Evolutionary conservation across 1,140 invertebrate genomes (phyloP), one percentile per base, ranked within the genome.

Genomic region (Heliconius nattereri): DNA sequence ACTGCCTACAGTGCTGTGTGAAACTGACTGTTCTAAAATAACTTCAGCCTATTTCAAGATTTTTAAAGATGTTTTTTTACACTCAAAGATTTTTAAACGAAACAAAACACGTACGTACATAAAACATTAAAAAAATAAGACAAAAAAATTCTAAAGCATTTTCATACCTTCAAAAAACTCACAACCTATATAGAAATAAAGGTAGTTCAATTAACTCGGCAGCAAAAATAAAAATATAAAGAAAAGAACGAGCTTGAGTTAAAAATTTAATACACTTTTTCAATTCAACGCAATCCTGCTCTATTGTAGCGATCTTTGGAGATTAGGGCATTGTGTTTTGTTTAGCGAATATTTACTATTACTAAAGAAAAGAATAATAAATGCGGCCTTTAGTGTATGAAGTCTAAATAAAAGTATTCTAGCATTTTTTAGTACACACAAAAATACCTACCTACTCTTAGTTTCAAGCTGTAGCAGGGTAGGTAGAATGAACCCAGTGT

Each of bases 181-280:
- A 29, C 60, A 29, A 29, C 60, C 23, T 66, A 23, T 26, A 16
- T 66, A 29, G 60, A 66, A 66, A 66, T 13, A 66, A 66, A 11
- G 5, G 1, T 7, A 16, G 26, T 29, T 66, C 60, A 66, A 29
- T 66, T 66, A 66, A 29, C 8, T 66, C 60, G 26, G 8, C 8
- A n/a, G 54, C 11, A 57, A 5, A 20, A 57, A 40, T 7, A 8
- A 20, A 26, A 66, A 66, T 66, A 6, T 66, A 66, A 11, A 66
- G 57, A 66, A 66, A 66, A 66, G 26, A 66, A 29, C 11, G 23
- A 66, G 60, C 3, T 80, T 73, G 75, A 49, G 75, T 76, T 80
- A 76, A 80, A 75, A 76, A 80, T 80, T 76, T 80, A 80, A 76
- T 80, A 76, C 57, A 9, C 8, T 75, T 79, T 79, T 79, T 70